phyloP scores from a whole-genome alignment of 2,888 invertebrate species.

The Eustalomyia histrio region DNA sequence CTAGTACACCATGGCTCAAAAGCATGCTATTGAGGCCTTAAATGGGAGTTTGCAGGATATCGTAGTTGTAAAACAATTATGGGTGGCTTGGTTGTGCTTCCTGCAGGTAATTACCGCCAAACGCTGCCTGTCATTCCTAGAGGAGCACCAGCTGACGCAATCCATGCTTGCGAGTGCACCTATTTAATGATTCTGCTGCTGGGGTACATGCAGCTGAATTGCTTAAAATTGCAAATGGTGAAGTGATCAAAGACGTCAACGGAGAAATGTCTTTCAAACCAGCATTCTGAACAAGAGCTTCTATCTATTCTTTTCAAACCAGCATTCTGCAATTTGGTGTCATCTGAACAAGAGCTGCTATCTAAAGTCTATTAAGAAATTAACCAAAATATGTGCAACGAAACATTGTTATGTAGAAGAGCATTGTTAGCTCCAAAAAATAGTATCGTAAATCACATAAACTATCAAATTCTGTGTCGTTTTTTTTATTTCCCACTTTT shows the following conservation, averaged over 20 bases:
- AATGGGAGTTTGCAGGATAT: conserved; percentile 34
- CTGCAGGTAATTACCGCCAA: conserved; percentile 50
- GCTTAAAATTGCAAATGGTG: neutral
- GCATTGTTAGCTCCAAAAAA: conserved; percentile 35
- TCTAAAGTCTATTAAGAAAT: conserved; percentile 24
- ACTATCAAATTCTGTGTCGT: neutral
- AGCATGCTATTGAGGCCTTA: conserved; percentile 14
- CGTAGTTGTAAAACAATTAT: conserved; percentile 34
- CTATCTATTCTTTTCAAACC: too few species aligned
- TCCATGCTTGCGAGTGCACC: neutral
- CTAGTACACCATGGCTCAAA: conserved; percentile 52
- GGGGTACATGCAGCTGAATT: neutral
- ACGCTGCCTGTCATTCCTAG: conserved; percentile 28
- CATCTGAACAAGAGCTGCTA: too few species aligned
- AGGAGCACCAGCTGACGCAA: conserved; percentile 18
- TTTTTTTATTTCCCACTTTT: too few species aligned
- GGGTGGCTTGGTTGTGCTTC: conserved; percentile 41
- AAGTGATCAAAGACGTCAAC: too few species aligned
- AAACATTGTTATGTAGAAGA: conserved; percentile 40
- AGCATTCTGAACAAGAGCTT: too few species aligned
- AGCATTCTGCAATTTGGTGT: too few species aligned
- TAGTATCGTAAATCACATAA: neutral
- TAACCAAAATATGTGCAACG: conserved; percentile 14
- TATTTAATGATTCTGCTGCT: neutral
- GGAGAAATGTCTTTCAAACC: too few species aligned